Evolutionary conservation across 2,888 invertebrate genomes (phyloP), one percentile per base, ranked within the genome.

Genomic region (Bugula neritina): DNA sequence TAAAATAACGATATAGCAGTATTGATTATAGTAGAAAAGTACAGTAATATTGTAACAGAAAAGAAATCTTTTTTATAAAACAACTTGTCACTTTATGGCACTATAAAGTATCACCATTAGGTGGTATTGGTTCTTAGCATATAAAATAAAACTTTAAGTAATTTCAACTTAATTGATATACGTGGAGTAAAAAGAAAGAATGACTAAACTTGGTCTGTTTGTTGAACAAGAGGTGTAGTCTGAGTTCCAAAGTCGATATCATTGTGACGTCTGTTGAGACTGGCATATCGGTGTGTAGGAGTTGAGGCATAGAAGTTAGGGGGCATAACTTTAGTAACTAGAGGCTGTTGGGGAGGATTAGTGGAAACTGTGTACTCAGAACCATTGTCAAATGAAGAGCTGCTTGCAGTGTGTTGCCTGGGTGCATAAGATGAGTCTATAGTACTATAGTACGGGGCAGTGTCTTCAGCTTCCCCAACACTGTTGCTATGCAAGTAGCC

Each of bases 381-480:
- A 2, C 31, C 63, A 63, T 63, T 63, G 63, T 63, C 63, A 31
- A 63, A 63, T 21, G 63, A 63, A n/a, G 63, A 63, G 34, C 63
- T 63, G n/a, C 63, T 63, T 13, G 31, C 25, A 3, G 63, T 63
- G 10, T 63, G 63, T 31, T 10, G 27, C 10, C 63, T 31, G 13
- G 63, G 63, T 13, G 21, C 63, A 63, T 63, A 63, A 31, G 63
- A 63, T 31, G 63, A 63, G 34, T 63, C 63, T 31, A 63, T 63
- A 13, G 63, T 63, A 63, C 63, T 63, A n/a, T 63, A 63, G 31
- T 63, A 63, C 5, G 63, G 27, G 10, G 63, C 63, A 31, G 31
- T 10, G 63, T 63, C 63, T 31, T 63, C 63, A 13, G 27, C 10
- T 43, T 17, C 43, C 43, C 43, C 43, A 43, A 43, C 43, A 43